Percentiles rank a stretch among this genome's conserved stretches.
These are phyloP conservation scores for Cyanistes caeruleus DNA, from an alignment of 2,113 vertebrate species.

Conservation along the genomic window DNA sequence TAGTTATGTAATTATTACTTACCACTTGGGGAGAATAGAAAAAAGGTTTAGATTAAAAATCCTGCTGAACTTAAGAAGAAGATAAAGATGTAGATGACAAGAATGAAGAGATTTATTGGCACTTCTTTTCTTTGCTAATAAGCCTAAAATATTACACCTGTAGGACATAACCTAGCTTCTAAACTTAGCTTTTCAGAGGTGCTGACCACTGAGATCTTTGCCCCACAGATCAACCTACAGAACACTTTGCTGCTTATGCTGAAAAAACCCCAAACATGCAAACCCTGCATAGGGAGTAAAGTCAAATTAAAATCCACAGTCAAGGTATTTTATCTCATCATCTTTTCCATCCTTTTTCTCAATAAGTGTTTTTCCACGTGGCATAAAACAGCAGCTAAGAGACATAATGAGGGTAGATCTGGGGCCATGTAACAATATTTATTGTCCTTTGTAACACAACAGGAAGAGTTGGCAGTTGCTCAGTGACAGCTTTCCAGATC, in stretches of 20 bases:
- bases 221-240: not conserved
- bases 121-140: not conserved
- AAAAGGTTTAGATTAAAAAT: not conserved
- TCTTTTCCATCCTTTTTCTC: not conserved
- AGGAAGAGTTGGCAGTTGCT: not conserved
- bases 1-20: not conserved
- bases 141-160: not conserved
- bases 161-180: not conserved
- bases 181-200: not conserved
- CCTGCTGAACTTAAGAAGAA: not conserved
- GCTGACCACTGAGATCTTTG: not conserved
- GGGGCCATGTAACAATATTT: not conserved
- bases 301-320: not conserved
- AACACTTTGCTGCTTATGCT: not conserved
- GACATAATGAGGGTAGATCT: not conserved
- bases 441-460: not conserved
- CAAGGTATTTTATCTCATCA: not conserved
- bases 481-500: not conserved
- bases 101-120: not conserved
- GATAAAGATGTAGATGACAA: not conserved
- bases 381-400: not conserved
- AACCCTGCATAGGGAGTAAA: not conserved
- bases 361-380: not conserved
- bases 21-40: not conserved
- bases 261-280: fast-evolving